Percentiles rank a stretch among this genome's conserved stretches.
Conservation (phyloP, 2,888 invertebrate species). For the Tubulanus polymorphus region DNA sequence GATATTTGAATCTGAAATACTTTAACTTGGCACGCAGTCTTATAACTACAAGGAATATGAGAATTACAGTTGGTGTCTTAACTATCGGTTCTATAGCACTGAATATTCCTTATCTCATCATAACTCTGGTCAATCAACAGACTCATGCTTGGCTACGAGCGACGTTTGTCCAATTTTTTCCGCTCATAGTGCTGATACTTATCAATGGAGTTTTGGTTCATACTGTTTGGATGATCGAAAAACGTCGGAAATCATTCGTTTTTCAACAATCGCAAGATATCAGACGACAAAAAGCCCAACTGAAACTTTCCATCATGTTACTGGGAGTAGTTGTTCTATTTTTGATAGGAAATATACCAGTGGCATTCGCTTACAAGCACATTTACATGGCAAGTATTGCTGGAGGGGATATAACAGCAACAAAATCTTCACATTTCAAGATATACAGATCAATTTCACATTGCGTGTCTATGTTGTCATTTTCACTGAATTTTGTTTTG, state of each 20-base stretch:
- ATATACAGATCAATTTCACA: not conserved
- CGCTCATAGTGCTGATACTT: not conserved
- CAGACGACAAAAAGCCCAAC: not conserved
- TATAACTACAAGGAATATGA: not conserved
- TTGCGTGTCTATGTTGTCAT: not conserved
- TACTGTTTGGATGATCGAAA: not conserved
- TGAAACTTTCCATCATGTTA: not conserved
- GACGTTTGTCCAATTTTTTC: not conserved
- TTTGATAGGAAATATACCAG: not conserved
- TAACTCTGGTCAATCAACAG: not conserved
- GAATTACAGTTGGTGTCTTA: not conserved
- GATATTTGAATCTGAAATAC: not conserved
- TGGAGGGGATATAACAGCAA: not conserved
- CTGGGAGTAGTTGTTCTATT: not conserved
- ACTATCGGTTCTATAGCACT: not conserved
- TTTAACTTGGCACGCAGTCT: not conserved
- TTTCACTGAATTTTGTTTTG: not conserved
- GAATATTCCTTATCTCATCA: not conserved
- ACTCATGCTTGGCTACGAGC: not conserved
- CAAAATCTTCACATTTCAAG: not conserved
- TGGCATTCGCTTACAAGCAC: not conserved
- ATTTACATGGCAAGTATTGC: not conserved
- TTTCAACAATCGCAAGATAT: not conserved
- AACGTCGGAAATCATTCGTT: not conserved
- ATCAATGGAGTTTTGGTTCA: not conserved